Conservation (phyloP, 1,140 invertebrate species). For the Adelges cooleyi region DNA sequence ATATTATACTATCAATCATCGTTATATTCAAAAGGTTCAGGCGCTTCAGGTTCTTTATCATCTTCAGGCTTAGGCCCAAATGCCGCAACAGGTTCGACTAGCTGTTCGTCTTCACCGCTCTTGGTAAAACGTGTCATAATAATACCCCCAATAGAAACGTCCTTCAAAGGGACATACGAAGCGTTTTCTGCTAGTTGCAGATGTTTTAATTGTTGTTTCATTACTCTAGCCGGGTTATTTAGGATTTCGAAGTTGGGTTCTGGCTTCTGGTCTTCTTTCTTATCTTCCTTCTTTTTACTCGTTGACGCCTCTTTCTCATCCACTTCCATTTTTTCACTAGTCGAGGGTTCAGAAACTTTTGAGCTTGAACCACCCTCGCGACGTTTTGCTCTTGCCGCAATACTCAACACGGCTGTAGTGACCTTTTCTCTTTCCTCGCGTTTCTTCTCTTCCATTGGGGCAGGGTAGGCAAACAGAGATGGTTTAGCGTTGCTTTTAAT, state of each 20-base stretch:
- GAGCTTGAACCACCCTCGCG: conserved; percentile 65
- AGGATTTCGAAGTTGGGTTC: conserved; percentile 86
- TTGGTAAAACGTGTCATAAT: conserved; percentile 81
- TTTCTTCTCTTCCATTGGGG: conserved; percentile 94
- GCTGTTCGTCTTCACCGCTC: conserved; percentile 69
- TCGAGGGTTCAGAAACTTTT: conserved; percentile 37
- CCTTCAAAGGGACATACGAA: conserved; percentile 77
- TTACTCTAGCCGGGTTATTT: conserved; percentile 83
- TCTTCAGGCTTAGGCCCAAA: conserved; percentile 88
- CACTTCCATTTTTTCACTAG: conserved; percentile 36
- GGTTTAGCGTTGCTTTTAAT: conserved; percentile 87
- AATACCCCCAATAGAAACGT: conserved; percentile 87
- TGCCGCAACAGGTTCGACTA: conserved; percentile 87
- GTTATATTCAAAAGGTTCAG: conserved; percentile 91
- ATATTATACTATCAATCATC: conserved; percentile 73
- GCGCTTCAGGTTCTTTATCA: conserved; percentile 91
- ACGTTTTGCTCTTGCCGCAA: conserved; percentile 80
- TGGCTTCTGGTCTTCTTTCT: conserved; percentile 52
- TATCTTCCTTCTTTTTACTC: conserved; percentile 44
- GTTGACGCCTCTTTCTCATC: conserved; percentile 41
- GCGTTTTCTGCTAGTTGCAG: conserved; percentile 67
- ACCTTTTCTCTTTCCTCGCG: conserved; percentile 91
- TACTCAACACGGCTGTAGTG: conserved; percentile 92
- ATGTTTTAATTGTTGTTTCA: conserved; percentile 83
- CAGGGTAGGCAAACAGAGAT: conserved; percentile 91